phyloP scores from a whole-genome alignment of 2,888 invertebrate species.

The Dorcus hopei region DNA sequence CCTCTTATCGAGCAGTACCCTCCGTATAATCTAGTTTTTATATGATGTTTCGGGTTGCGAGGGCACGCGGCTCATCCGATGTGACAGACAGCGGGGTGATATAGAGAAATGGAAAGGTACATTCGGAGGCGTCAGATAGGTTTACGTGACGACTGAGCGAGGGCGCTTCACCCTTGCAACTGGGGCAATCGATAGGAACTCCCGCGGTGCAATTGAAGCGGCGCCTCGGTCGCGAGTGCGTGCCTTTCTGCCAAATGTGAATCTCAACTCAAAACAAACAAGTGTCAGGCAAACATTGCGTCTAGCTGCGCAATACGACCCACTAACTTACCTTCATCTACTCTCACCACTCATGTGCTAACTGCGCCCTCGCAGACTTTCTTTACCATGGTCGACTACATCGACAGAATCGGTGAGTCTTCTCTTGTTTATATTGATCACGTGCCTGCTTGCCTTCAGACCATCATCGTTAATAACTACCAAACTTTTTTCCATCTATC shows the following conservation, averaged over 20 bases:
- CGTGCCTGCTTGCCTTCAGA: slow-evolving; percentile 27
- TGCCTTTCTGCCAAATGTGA: slow-evolving; percentile 42
- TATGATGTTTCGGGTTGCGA: slow-evolving; percentile 23
- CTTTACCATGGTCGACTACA: slow-evolving; percentile 39
- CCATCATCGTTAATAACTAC: slow-evolving; percentile 25
- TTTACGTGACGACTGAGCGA: slow-evolving; percentile 40
- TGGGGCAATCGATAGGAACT: slow-evolving; percentile 63
- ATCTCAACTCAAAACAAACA: slow-evolving; percentile 34
- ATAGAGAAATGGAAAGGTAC: slow-evolving; percentile 26
- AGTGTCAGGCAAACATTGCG: slow-evolving; percentile 32
- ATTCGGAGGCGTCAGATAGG: slow-evolving; percentile 29
- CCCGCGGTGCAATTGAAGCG: slow-evolving; percentile 41
- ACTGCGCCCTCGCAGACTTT: slow-evolving; percentile 13
- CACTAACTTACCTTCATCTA: not conserved
- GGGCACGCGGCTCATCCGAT: slow-evolving; percentile 17
- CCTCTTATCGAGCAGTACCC: slow-evolving; percentile 33
- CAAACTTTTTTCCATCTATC: not conserved
- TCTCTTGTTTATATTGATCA: slow-evolving; percentile 28
- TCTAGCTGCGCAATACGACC: slow-evolving; percentile 5
- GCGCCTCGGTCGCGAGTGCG: slow-evolving; percentile 50
- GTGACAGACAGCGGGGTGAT: slow-evolving; percentile 23
- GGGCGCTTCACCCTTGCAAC: slow-evolving; percentile 54
- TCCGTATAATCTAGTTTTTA: slow-evolving; percentile 22
- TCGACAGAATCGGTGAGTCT: slow-evolving; percentile 45
- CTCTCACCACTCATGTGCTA: slow-evolving; percentile 27